Base-by-base conservation (phyloP, 2,113 vertebrate species). In the Phalacrocorax carbo region DNA sequence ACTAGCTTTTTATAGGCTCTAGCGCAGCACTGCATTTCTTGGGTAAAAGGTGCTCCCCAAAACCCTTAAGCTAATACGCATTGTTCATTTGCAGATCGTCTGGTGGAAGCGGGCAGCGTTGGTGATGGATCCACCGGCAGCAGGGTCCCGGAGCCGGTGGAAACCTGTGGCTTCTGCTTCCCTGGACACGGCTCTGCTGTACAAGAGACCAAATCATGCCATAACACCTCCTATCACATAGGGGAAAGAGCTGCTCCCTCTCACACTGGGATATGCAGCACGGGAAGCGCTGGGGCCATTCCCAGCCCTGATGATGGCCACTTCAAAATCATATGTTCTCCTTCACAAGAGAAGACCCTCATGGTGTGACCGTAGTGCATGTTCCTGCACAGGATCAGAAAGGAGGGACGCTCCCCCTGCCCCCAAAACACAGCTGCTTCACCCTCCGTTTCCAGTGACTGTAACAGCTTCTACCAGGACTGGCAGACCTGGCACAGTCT, bases 91-190 rank as follows among this genome's bases (percentile, higher is more conserved):
- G 25, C 98, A 99, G 99, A 98, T 76, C 86, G 27, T 7, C 68
- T 95, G 54, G 88, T 96, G 83, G 97, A 98, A 79, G 95, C 82
- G 0, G 96, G 88, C 29, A 94, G 95, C 2, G 54, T 79, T 3
- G 80, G 17, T 12, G 95, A 89, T 0, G 82, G 84, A 42, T 95
- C 87, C 51, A 61, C 86, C 0, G n/a, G 80, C 46, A 80, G 92
- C 91, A 96, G 83, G 44, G 73, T 78, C 4, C 97, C 98, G 1
- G 98, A 96, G 38, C 99, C 98, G 0, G 98, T 98, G 23, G 99
- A 99, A 96, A 99, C 99, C 4, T 99, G 99, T 22, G 96, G 98
- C 79, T 98, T 99, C 94, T 99, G 99, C 94, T 99, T 99, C 95
- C 98, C 98, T 0, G 98, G 99, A 23, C 98, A 98, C 2, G 89